Evolutionary conservation across 2,888 invertebrate genomes (phyloP).

Genomic region (Dolomedes plantarius): DNA sequence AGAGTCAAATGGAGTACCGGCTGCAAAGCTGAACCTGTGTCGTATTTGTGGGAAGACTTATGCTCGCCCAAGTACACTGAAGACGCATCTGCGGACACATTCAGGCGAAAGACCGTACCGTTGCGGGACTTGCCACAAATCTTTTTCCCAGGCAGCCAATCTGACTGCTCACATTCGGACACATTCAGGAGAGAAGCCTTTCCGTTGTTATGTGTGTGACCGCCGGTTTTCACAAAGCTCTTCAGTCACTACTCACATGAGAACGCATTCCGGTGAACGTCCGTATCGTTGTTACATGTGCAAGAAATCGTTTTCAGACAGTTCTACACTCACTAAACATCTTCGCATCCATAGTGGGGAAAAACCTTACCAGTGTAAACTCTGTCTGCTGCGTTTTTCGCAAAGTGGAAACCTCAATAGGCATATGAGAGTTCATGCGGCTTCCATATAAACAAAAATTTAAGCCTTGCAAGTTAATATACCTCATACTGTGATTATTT

Average conservation of each 20-base stretch:
- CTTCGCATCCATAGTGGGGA: conserved; percentile 91
- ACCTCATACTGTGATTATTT: background rate
- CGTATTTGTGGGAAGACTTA: conserved; percentile 94
- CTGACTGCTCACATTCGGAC: conserved; percentile 94
- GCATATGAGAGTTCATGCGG: conserved; percentile 95
- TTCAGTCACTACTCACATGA: conserved; percentile 98
- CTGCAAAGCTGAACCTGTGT: conserved; percentile 71
- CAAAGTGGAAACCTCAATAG: conserved; percentile 99
- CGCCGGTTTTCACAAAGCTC: conserved; percentile 96
- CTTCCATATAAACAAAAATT: background rate
- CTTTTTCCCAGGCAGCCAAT: conserved; percentile 98
- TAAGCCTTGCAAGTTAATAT: background rate
- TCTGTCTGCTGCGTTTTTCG: conserved; percentile 89
- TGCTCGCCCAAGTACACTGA: conserved; percentile 95
- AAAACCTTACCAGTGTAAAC: conserved; percentile 98
- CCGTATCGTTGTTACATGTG: conserved; percentile 93
- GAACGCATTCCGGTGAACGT: conserved; percentile 94
- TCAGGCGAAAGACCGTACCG: conserved; percentile 93
- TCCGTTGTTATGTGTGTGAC: conserved; percentile 94
- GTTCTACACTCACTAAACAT: conserved; percentile 96
- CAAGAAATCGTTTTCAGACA: conserved; percentile 99
- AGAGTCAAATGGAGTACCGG: conserved; percentile 27
- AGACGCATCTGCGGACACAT: conserved; percentile 97
- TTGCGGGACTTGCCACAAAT: conserved; percentile 97
- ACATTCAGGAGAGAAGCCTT: conserved; percentile 94